Evolutionary conservation across 2,113 vertebrate genomes (phyloP).

Genomic region (Chamaetylas fuelleborni): DNA sequence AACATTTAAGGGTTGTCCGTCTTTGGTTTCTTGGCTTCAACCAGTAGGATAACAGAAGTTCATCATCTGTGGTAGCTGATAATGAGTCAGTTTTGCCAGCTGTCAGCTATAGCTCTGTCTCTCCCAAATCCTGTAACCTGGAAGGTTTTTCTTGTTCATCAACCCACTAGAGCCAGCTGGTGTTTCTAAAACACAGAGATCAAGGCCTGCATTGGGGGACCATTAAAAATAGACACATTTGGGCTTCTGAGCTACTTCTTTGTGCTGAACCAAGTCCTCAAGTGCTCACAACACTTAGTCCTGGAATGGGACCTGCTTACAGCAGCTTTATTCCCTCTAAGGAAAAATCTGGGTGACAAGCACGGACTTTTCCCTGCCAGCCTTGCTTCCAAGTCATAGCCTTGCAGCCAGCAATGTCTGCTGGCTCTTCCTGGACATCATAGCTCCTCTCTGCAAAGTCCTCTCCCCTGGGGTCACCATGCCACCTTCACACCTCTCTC

Average conservation of each 20-base stretch:
- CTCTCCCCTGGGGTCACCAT: no score
- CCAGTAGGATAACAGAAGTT: not conserved
- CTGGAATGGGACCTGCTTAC: not conserved
- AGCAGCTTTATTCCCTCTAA: not conserved
- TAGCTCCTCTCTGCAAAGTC: not conserved
- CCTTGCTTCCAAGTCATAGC: not conserved
- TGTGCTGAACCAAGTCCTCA: not conserved
- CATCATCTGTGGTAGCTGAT: not conserved
- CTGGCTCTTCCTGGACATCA: not conserved
- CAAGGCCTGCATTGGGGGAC: not conserved
- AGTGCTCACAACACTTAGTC: not conserved
- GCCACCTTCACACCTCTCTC: not conserved
- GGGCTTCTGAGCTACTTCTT: not conserved
- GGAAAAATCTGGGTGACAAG: not conserved
- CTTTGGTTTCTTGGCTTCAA: not conserved
- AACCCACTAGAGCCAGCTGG: not conserved
- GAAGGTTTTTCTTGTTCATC: not conserved
- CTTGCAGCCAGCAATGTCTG: accelerated
- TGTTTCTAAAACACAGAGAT: not conserved
- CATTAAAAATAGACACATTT: not conserved
- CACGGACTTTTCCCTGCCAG: not conserved
- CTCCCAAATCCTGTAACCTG: not conserved
- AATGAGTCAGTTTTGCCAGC: not conserved
- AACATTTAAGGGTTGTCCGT: not conserved
- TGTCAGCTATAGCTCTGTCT: not conserved